phyloP scores from a whole-genome alignment of 2,888 invertebrate genomes.

The Eumerus sabulonum region DNA sequence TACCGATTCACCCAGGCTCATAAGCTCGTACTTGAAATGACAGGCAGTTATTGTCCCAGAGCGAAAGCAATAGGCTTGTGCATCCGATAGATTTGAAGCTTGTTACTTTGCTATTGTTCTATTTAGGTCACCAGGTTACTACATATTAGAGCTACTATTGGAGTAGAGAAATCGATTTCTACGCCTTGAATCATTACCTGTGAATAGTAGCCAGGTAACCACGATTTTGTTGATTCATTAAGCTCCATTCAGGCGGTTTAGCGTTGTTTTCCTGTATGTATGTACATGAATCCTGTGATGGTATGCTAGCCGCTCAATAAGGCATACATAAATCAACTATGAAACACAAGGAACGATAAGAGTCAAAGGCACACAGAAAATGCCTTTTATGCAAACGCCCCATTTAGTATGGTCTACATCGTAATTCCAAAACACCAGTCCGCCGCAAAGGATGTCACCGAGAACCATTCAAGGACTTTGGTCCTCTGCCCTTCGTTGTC shows the following conservation, averaged over 20 bases:
- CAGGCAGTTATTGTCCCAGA: not conserved
- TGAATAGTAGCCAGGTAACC: not conserved
- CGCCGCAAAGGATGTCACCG: constrained; percentile 56
- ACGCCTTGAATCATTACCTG: too few relatives aligned
- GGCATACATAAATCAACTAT: constrained; percentile 48
- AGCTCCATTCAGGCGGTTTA: not conserved
- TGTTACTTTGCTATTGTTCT: constrained; percentile 25
- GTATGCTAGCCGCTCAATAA: constrained; percentile 16
- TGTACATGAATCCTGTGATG: too few relatives aligned
- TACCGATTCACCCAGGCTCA: too few relatives aligned
- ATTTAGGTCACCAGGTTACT: constrained; percentile 18
- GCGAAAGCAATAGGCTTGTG: constrained; percentile 4
- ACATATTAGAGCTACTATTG: too few relatives aligned
- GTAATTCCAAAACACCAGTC: constrained; percentile 27
- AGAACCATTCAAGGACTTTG: constrained; percentile 2
- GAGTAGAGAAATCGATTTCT: too few relatives aligned
- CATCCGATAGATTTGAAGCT: constrained; percentile 10
- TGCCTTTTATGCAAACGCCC: constrained; percentile 28
- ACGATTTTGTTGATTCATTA: not conserved
- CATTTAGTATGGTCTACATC: constrained; percentile 20
- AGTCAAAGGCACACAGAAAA: constrained; percentile 36
- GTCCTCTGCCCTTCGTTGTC: not conserved
- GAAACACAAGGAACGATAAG: constrained; percentile 11
- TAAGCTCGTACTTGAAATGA: not conserved
- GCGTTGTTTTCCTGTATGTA: too few relatives aligned